Base-by-base conservation (phyloP, 2,797 vertebrate species). In the Rhinophrynus dorsalis region DNA sequence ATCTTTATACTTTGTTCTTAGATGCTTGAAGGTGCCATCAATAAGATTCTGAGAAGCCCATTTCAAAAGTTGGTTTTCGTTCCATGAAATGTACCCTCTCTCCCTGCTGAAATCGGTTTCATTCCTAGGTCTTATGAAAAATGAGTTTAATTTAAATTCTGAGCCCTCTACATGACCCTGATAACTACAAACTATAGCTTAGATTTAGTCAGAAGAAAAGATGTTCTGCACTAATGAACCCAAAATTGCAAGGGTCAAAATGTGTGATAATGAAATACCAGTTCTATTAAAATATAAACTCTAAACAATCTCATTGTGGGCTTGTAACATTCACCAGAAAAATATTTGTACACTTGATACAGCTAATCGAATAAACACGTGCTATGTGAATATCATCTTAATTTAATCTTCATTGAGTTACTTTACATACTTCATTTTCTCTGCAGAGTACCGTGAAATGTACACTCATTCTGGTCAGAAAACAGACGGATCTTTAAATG, bases 151-250 rank as follows among this genome's bases (percentile, higher is more conserved):
- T 98, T 96, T 97, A 95, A 93, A 92, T 94, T 89, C 91, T 86
- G 85, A 87, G 96, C 94, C 95, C 96, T 98, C 97, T 94, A 95
- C 95, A 97, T 97, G 96, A 98, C 96, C 96, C 95, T 95, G 92
- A 92, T 91, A 94, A 87, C 88, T 88, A 89, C 89, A 94, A 95
- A 96, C 94, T 96, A 97, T 95, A 94, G 95, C 94, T 92, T 95
- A 95, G 90, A 93, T 87, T 93, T 94, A 95, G 96, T 90, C 94
- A 94, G 92, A 94, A 94, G 95, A 97, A 97, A 96, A 96, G 92
- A 96, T 95, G 95, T 95, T 97, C 93, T 92, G 92, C 92, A 92
- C 95, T 98, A 99, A 98, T 98, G 96, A 98, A 98, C 94, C 94
- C 90, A 91, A 81, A 77, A 90, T 89, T 88, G 90, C 88, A 84